Conservation (phyloP, 2,113 vertebrate species). For the Perca flavescens region DNA sequence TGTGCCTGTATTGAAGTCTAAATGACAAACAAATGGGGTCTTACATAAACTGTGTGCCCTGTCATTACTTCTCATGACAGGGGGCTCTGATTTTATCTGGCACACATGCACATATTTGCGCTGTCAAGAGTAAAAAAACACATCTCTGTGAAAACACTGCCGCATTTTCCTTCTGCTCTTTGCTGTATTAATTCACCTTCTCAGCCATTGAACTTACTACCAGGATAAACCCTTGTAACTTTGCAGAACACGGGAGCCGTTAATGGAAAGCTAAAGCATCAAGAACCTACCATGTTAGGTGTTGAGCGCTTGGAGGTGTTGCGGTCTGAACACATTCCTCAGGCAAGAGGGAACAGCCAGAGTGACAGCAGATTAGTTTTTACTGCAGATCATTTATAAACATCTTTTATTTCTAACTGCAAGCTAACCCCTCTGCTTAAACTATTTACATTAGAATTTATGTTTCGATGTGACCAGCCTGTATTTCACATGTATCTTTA, state of each 20-base stretch:
- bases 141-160: constrained; percentile 51
- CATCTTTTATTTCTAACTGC: constrained; percentile 63
- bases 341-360: constrained; percentile 28
- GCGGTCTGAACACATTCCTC: constrained; percentile 57
- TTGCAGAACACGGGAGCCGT: constrained; percentile 43
- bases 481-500: constrained; percentile 61
- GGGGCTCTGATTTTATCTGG: constrained; percentile 63
- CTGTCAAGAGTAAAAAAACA: constrained; percentile 50
- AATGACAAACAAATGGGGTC: constrained; percentile 75
- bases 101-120: constrained; percentile 66
- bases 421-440: constrained; percentile 41
- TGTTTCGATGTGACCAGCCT: constrained; percentile 52
- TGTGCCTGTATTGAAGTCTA: constrained; percentile 62
- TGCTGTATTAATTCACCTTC: constrained; percentile 38
- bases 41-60: constrained; percentile 63
- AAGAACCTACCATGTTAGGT: constrained; percentile 73
- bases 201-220: constrained; percentile 36
- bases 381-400: constrained; percentile 71
- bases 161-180: constrained; percentile 36
- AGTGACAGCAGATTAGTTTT: constrained; percentile 58
- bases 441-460: constrained; percentile 53
- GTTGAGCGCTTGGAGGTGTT: constrained; percentile 38
- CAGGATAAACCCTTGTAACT: constrained; percentile 34
- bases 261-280: constrained; percentile 61
- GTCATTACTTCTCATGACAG: constrained; percentile 72